Base-by-base conservation (phyloP, 2,797 vertebrate species). In the Hybognathus amarus region DNA sequence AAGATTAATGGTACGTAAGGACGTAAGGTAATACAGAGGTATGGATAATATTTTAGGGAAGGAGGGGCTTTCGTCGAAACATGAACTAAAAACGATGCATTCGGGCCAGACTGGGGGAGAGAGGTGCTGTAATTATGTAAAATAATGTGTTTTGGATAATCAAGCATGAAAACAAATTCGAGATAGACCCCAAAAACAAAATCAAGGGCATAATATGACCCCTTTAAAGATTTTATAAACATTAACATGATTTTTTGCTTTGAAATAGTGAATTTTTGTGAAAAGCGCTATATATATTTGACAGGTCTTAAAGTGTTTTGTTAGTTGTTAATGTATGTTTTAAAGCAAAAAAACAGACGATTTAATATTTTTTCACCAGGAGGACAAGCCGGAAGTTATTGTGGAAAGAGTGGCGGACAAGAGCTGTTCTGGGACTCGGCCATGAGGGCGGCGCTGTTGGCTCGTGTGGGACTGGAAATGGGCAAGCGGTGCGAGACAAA, bases 341-440 rank as follows among this genome's bases (percentile, higher is more conserved):
- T 50, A 69, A 24, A 68, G 36, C 66, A 40, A 69, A 42, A 68
- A 69, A 42, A 68, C 1, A 6, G 11, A 54, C n/a, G 52, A 69
- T 69, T n/a, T 3, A 2, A 1, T 20, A 10, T 30, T 33, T 1
- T 36, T 68, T 52, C n/a, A 38, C 27, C 42, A 98, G 97, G 96
- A 95, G n/a, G 96, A 97, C 87, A 94, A 95, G 40, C 96, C 97
- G 0, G 94, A 94, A 89, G 95, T 91, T 83, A 95, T 98, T 85
- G 96, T 94, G 10, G 92, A 94, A 56, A 92, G 92, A 50, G 95
- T 98, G 1, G 95, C 95, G 2, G 90, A 94, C 85, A 95, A 93
- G 85, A 97, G 96, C 59, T n/a, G 91, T 93, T 61, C 90, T 98
- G 90, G 90, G 96, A 98, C 83, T 89, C 93, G 0, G 89, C 93